phyloP scores from a whole-genome alignment of 2,113 vertebrate species.

The Rhinolophus ferrumequinum region DNA sequence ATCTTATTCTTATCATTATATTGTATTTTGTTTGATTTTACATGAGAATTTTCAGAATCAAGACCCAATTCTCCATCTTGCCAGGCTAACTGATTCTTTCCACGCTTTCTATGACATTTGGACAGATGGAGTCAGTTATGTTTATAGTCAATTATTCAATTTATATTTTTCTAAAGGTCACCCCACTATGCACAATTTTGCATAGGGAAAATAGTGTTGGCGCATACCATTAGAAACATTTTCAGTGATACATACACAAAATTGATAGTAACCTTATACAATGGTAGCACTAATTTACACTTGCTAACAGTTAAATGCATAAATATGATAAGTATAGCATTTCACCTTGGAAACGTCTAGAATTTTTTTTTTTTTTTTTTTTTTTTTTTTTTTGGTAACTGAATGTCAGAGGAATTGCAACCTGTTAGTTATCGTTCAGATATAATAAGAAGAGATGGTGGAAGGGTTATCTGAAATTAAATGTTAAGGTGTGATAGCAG shows the following conservation, averaged over 20 bases:
- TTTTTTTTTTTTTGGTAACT: background rate
- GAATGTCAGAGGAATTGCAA: background rate
- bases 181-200: background rate
- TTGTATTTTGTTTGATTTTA: background rate
- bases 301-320: background rate
- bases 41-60: background rate
- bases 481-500: background rate
- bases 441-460: background rate
- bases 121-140: background rate
- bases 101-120: background rate
- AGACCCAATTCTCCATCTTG: background rate
- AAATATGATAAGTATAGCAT: background rate
- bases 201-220: background rate
- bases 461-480: background rate
- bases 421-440: background rate
- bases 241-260: background rate
- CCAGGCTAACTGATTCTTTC: background rate
- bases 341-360: background rate
- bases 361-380: background rate
- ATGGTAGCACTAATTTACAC: background rate
- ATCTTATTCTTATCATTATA: background rate
- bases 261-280: background rate
- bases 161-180: background rate
- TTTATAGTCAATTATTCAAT: background rate
- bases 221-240: background rate